Evolutionary conservation across 2,888 invertebrate genomes (phyloP), one percentile per base, ranked within the genome.

Genomic region (Acrobasis consociella): DNA sequence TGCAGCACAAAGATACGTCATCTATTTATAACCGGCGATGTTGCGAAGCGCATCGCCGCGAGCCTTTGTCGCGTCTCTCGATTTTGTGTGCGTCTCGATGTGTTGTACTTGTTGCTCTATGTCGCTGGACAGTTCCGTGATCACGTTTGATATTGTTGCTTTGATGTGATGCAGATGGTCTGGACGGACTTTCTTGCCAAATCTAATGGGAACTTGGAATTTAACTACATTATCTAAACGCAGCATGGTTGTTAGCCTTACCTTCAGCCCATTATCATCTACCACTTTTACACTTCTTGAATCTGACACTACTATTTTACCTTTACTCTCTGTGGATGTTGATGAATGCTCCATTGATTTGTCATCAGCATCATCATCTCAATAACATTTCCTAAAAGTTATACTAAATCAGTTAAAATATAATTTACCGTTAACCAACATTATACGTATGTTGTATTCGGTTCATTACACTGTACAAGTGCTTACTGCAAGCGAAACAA

Each of bases 11-110:
- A 89, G 87, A 90, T 86, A 87, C 83, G 86, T 83, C 82, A 79
- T 85, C 89, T 91, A 91, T 91, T 90, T 89, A 88, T 91, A 91
- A 80, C 82, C 72, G 82, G 76, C 76, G 80, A 76, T 87, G 85
- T 85, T 85, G 80, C 83, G 82, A 79, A 77, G 77, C 81, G 83
- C 85, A 82, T 80, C 81, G 80, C 74, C 73, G 78, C 76, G 78
- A 69, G 76, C 77, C 81, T 84, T 82, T 81, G 82, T 82, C 80
- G 74, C 79, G 76, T 77, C 78, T 79, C 79, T 83, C 81, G 75
- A 82, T 83, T 85, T 83, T 83, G 80, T 80, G 83, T 79, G 78
- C n/a, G n/a, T n/a, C n/a, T n/a, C n/a, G n/a, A n/a, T n/a, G n/a
- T 78, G 80, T 46, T 76, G 71, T 77, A 63, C 11, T 31, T 39